Evolutionary conservation across 2,888 invertebrate genomes (phyloP), one percentile per base, ranked within the genome.

Genomic region (Isoperla grammatica): DNA sequence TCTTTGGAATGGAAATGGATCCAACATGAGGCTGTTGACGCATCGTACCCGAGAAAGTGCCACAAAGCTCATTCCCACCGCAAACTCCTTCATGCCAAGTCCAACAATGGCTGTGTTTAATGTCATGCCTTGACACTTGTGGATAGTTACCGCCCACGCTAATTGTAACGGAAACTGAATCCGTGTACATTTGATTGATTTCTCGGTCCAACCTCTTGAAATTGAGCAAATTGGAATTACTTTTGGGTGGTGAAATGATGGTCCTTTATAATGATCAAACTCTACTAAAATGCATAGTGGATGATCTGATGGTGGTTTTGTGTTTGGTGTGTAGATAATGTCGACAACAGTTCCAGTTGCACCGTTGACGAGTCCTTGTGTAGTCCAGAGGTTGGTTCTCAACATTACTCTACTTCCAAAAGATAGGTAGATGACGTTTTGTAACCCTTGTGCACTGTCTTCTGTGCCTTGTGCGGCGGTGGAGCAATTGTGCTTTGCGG

Each of bases 121-220:
- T 4, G 45, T 45, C 45, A 45, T 45, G 4, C 45, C 17, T 15
- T 45, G 45, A 15, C 45, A 45, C 19, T 45, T 45, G 45, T 45
- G 45, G 11, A 45, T 45, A 5, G 45, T 45, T 5, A 45, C 45
- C 19, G 45, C 45, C 45, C 45, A 45, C 11, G 45, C 13, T 12
- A 45, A 20, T 45, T 45, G 45, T 2, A 45, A 20, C 4, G 45
- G 48, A 20, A 48, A 48, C 22, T 48, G 48, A n/a, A 48, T 15
- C 2, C 48, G 22, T 23, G 48, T 23, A 20, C 48, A 48, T 29
- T 48, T 20, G 12, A 5, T 22, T 5, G 12, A n/a, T 15, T 48
- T 48, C 23, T 48, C 48, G n/a, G 48, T 48, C 48, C 48, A 48
- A 3, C n/a, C 12, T n/a, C 23, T 20, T 48, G 48, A 12, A 5